These are phyloP conservation scores for Tylochromis polylepis DNA, from an alignment of 2,113 vertebrate genomes.

Conservation along the genomic window DNA sequence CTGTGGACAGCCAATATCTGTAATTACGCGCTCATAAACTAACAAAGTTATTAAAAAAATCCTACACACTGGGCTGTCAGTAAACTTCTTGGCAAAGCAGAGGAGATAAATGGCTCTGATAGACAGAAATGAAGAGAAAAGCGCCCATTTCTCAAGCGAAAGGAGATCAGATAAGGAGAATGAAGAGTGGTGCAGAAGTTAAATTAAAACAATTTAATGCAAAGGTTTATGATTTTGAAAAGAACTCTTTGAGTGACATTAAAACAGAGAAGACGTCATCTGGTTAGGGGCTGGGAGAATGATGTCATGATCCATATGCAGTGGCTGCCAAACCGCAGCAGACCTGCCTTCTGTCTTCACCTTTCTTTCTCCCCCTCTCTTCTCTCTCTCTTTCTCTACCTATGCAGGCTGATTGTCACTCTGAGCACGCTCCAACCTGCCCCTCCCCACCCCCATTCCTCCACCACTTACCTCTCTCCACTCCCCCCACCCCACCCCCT, in stretches of 20 bases:
- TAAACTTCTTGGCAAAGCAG: not conserved
- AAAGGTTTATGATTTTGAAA: not conserved
- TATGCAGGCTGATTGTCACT: slow-evolving; percentile 40
- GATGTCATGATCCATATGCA: slow-evolving; percentile 42
- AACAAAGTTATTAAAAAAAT: not conserved
- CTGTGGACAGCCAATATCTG: not conserved
- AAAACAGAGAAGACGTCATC: not conserved
- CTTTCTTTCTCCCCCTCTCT: slow-evolving; percentile 18
- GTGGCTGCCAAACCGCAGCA: slow-evolving; percentile 39
- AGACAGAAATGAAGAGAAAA: not conserved
- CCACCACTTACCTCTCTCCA: not conserved
- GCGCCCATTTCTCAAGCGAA: not conserved
- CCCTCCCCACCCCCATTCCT: not conserved
- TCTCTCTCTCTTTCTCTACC: slow-evolving; percentile 17
- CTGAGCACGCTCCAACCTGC: slow-evolving; percentile 24
- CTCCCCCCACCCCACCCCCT: not conserved
- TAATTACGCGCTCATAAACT: slow-evolving; percentile 17
- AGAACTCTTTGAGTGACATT: not conserved
- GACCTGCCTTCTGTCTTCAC: slow-evolving; percentile 37
- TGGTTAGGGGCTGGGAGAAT: not conserved
- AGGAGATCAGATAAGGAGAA: not conserved
- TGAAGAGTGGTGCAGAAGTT: slow-evolving; percentile 7
- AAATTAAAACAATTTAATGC: slow-evolving; percentile 8
- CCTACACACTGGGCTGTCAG: not conserved
- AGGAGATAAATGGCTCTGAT: not conserved